A percentile compares a stretch with the other conserved stretches of the same genome.
phyloP scores from a whole-genome alignment of 2,888 invertebrate species.

The Syritta pipiens region DNA sequence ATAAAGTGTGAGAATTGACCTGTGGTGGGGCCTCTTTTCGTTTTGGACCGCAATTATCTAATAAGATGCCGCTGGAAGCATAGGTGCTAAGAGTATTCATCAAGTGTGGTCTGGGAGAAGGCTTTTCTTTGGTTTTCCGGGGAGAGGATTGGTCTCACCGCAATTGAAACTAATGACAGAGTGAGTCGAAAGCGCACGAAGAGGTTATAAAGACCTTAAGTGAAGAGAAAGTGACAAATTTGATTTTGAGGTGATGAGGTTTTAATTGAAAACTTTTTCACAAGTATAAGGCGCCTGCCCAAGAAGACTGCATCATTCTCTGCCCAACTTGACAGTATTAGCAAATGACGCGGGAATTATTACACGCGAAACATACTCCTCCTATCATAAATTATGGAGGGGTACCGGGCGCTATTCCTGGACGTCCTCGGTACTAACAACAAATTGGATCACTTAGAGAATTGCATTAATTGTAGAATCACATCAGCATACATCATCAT shows the following conservation, averaged over 20 bases:
- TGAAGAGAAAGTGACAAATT: neutral
- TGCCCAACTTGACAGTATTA: too few species aligned
- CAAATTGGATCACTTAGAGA: constrained; percentile 65
- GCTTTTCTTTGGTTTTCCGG: neutral
- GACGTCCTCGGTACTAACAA: constrained; percentile 21
- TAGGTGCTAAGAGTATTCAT: constrained; percentile 40
- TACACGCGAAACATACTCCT: too few species aligned
- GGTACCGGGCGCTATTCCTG: neutral
- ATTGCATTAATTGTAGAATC: constrained; percentile 63
- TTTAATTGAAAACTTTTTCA: too few species aligned
- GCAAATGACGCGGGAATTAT: too few species aligned
- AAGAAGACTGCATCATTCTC: too few species aligned
- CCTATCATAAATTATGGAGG: constrained; percentile 24
- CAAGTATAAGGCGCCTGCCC: too few species aligned
- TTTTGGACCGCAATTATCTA: constrained; percentile 38
- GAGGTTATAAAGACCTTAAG: neutral
- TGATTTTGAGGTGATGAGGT: too few species aligned
- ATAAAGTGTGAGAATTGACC: constrained; percentile 49
- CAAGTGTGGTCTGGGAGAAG: constrained; percentile 15
- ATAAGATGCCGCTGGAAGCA: constrained; percentile 22
- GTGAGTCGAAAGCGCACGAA: neutral
- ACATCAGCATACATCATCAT: constrained; percentile 62
- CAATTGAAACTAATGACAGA: neutral
- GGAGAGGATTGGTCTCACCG: neutral
- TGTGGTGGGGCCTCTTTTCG: too few species aligned